Base-by-base conservation (phyloP, 2,113 vertebrate genomes). In the Kryptolebias marmoratus region DNA sequence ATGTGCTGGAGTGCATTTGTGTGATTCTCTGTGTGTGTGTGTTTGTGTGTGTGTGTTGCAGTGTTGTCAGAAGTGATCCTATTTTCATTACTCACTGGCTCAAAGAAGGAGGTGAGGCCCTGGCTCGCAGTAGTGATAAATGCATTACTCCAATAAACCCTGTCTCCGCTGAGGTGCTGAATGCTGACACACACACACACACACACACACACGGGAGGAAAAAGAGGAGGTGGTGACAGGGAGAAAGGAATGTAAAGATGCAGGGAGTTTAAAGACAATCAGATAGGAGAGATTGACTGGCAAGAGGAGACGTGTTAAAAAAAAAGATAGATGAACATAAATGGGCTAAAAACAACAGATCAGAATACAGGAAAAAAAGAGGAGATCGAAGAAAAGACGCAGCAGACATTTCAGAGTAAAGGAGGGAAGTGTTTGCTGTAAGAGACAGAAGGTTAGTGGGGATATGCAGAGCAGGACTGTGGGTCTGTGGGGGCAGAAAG, bases 31-130 rank as follows among this genome's bases (percentile, higher is more conserved):
- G 67, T 69, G 44, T 59, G 67, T 69, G 30, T 59, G 30, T 68
- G 39, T 42, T 5, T 42, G 39, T 42, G 39, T 69, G 60, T 79
- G 80, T 78, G 75, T 80, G 75, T 81, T 79, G 74, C 83, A 77
- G 82, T 88, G 88, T 91, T 94, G 93, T 92, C 93, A 94, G 87
- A 89, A 92, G 86, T 85, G 86, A 94, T 94, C 90, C 90, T 82
- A 90, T 93, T 91, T 92, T 94, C 91, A 93, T 94, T 93, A 93
- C 91, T 94, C 93, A 94, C 88, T 88, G 87, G 79, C 87, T 94
- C 91, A 90, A 92, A 93, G 88, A 72, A 90, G 82, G 88, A 88
- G 85, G 90, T 88, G 88, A 90, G 86, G 89, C 87, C 88, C 87
- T 83, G 91, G 81, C 86, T 83, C 61, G 85, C 84, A 68, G 73